phyloP scores from a whole-genome alignment of 2,113 vertebrate genomes.

The Crypturellus undulatus region DNA sequence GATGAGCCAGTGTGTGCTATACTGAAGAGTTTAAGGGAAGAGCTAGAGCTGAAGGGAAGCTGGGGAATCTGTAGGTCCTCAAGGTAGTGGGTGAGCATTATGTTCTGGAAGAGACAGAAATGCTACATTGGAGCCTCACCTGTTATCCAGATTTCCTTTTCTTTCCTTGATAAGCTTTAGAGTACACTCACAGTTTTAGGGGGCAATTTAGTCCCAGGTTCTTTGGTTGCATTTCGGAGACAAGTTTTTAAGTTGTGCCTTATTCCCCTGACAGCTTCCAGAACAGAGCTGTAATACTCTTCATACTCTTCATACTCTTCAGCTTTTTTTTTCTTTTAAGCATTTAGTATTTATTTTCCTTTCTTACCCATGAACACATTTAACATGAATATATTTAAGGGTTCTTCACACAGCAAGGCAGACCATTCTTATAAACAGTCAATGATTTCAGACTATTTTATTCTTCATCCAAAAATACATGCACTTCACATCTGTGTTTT shows the following conservation, averaged over 20 bases:
- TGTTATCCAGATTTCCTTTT: background rate
- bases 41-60: background rate
- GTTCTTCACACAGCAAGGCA: background rate
- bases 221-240: background rate
- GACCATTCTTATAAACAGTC: background rate
- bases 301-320: background rate
- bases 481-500: background rate
- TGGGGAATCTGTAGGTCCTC: background rate
- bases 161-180: background rate
- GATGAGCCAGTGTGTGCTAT: fast-evolving
- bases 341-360: background rate
- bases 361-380: fast-evolving
- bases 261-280: background rate
- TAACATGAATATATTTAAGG: background rate
- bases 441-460: background rate
- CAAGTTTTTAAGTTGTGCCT: background rate
- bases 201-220: background rate
- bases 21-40: background rate
- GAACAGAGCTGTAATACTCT: background rate
- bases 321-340: background rate
- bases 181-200: background rate
- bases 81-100: background rate
- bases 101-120: background rate
- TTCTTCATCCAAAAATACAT: background rate
- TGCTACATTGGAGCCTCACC: background rate